Base-by-base conservation (phyloP, 2,888 invertebrate genomes). In the Pedicia rivosa region DNA sequence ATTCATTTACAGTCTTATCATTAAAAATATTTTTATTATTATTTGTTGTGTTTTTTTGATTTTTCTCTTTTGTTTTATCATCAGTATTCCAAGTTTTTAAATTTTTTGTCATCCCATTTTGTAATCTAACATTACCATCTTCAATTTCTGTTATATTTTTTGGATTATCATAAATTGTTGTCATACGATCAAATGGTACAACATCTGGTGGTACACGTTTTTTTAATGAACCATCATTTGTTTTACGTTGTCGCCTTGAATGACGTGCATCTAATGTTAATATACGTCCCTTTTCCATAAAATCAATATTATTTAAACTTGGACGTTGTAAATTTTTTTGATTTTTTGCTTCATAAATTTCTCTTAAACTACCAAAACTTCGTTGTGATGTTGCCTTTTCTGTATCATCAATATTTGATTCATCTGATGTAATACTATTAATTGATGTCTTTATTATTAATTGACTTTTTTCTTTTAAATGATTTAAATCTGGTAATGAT, bases 181-280 rank as follows among this genome's bases (percentile, higher is more conserved):
- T 5, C 68, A 65, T 53, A 59, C 67, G 68, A 15, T 66, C 65
- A 5, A 70, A 68, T 6, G 77, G 78, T 34, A 79, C 67, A 10
- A 79, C 68, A 50, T 79, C 79, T 1, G 79, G 79, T 16, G 74
- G 71, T 30, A 68, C 64, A 45, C 64, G 55, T 45, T 57, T 64
- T 42, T 66, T 51, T 12, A 38, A 24, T 6, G 47, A 46, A 33
- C 46, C 45, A 17, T 39, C 32, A 13, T 43, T 43, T 5, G 41
- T 46, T 17, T 51, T 48, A 2, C 83, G 64, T 53, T 83, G 83
- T 27, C 83, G 63, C 40, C 74, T 77, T 3, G 76, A 74, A 50
- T 83, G 82, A 41, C 79, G 67, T 9, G 72, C 68, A 50, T 82
- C 81, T 35, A 82, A 61, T 0, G 81, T 80, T 15, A 83, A 52